Percentiles rank a stretch among this genome's conserved stretches.
Evolutionary conservation across 2,113 vertebrate genomes (phyloP).

Genomic region (Oryzias melastigma): DNA sequence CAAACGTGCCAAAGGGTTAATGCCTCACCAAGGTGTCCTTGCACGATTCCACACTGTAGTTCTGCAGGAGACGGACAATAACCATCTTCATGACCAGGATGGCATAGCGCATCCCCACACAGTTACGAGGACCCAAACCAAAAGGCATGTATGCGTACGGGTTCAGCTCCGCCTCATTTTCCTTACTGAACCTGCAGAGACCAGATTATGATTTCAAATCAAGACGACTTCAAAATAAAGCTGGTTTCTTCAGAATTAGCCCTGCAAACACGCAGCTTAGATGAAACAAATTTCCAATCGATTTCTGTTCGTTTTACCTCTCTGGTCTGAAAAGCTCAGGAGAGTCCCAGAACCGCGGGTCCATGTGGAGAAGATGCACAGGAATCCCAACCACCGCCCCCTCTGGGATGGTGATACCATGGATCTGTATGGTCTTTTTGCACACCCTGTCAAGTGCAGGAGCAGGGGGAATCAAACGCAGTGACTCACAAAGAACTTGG

Average conservation of each 20-base stretch:
- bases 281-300: neutral
- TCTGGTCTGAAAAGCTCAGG: slow-evolving; percentile 64
- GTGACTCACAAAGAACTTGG: slow-evolving; percentile 52
- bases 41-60: slow-evolving; percentile 57
- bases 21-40: slow-evolving; percentile 48
- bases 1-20: neutral
- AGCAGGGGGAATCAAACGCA: slow-evolving; percentile 44
- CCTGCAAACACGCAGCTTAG: neutral
- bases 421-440: slow-evolving; percentile 51
- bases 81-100: slow-evolving; percentile 54
- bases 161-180: slow-evolving; percentile 49
- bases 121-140: slow-evolving; percentile 68
- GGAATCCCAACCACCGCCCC: slow-evolving; percentile 45
- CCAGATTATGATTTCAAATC: neutral
- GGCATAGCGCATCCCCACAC: slow-evolving; percentile 67
- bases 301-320: slow-evolving; percentile 36
- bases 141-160: slow-evolving; percentile 57
- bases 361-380: slow-evolving; percentile 33
- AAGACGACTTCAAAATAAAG: neutral
- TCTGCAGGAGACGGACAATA: slow-evolving; percentile 56
- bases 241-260: neutral
- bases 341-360: slow-evolving; percentile 58
- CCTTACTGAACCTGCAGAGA: slow-evolving; percentile 59
- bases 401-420: slow-evolving; percentile 56
- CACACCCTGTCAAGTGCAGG: slow-evolving; percentile 61